Evolutionary conservation across 1,140 invertebrate genomes (phyloP).

Genomic region (Archivesica marissinica): DNA sequence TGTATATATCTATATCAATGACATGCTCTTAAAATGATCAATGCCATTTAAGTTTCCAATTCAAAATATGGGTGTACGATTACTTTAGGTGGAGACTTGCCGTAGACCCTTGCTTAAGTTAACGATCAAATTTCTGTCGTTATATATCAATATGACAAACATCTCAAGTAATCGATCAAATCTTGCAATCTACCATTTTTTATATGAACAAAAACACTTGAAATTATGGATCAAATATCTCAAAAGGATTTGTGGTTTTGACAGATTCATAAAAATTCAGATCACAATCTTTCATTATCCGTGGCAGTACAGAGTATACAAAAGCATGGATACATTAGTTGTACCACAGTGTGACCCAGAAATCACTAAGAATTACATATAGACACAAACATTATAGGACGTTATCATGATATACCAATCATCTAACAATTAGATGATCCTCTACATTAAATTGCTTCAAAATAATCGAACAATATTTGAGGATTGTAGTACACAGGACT

Average conservation of each 20-base stretch:
- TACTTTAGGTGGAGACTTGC: not conserved
- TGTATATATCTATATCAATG: not conserved
- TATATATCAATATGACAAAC: not conserved
- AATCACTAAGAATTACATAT: not conserved
- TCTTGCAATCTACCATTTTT: not conserved
- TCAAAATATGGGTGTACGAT: not conserved
- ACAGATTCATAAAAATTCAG: not conserved
- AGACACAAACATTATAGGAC: not conserved
- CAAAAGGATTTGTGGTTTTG: not conserved
- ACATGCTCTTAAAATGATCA: not conserved
- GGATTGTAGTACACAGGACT: not conserved
- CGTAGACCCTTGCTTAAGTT: not conserved
- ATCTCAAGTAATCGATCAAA: not conserved
- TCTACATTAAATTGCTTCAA: not conserved
- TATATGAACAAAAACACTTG: slow-evolving; percentile 2
- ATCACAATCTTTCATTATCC: not conserved
- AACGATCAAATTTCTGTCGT: slow-evolving; percentile 3
- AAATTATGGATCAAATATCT: not conserved
- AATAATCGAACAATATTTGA: not conserved
- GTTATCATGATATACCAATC: not conserved
- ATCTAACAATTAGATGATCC: not conserved
- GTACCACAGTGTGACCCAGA: slow-evolving; percentile 1
- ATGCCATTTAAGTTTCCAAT: not conserved
- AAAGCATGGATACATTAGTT: not conserved
- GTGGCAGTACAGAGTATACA: not conserved